Evolutionary conservation across 2,113 vertebrate species (phyloP), one percentile per base, ranked within the genome.

Genomic region (Pseudopipra pipra): DNA sequence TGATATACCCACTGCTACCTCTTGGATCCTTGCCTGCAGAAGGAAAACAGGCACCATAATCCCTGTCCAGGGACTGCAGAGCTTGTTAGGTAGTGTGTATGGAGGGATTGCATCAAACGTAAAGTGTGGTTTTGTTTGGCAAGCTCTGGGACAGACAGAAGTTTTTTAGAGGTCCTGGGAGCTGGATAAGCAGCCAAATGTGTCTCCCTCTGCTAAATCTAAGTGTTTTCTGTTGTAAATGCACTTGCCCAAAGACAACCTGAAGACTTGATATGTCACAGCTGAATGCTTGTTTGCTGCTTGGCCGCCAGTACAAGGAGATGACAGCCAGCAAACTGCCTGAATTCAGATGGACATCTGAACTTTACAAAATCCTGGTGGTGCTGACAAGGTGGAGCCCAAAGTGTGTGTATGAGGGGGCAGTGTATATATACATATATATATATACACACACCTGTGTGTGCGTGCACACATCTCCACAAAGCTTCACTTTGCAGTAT

Each of bases 271-370:
- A 2, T 25, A 12, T 44, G 20, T 85, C 52, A 4, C 8, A 47
- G 31, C 1, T 6, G 23, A 72, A 31, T 25, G 3, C 70, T 89
- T 8, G 5, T 83, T 44, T 88, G 59, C 41, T 85, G 33, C 27
- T 25, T 68, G 59, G 54, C 44, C 4, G 3, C 24, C 11, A 22
- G 33, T n/a, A 44, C 22, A 46, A 66, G 41, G 49, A 43, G 44
- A 16, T 0, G 6, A 30, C 4, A 55, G 59, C 14, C 2, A 12
- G n/a, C 7, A 33, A 74, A 44, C 16, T 41, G 16, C 15, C 25
- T 23, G 39, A 49, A 33, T 41, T 41, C 27, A 62, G 14, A 4
- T 12, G 17, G 51, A 66, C 67, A 55, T 17, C 35, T 37, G 70
- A 66, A 30, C 61, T 55, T 62, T 33, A 33, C 30, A 5, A 54